phyloP scores from a whole-genome alignment of 2,113 vertebrate genomes.

The Hirundichthys speculiger region DNA sequence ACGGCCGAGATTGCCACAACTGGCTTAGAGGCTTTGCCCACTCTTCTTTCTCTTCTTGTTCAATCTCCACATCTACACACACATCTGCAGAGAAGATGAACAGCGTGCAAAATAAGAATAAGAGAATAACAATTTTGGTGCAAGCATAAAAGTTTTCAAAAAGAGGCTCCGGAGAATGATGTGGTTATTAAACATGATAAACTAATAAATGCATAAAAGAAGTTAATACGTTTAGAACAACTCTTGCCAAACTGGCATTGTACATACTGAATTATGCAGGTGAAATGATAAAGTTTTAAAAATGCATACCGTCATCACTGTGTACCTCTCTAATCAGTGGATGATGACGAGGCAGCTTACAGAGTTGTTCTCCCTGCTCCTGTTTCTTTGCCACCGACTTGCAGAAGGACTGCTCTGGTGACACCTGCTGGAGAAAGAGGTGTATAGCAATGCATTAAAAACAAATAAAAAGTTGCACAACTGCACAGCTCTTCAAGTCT shows the following conservation, averaged over 20 bases:
- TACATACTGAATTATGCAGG: neutral
- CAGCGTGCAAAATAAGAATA: too few relatives aligned
- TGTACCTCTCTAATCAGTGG: conserved; percentile 89
- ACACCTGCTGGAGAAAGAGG: conserved; percentile 75
- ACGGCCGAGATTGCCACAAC: conserved; percentile 91
- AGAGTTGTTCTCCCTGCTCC: conserved; percentile 81
- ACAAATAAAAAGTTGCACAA: too few relatives aligned
- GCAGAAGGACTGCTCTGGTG: conserved; percentile 84
- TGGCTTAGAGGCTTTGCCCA: conserved; percentile 92
- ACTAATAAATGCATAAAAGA: neutral
- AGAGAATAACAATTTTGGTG: neutral
- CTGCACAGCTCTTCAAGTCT: neutral
- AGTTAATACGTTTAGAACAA: too few relatives aligned
- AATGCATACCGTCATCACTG: conserved; percentile 88
- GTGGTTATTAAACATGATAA: too few relatives aligned
- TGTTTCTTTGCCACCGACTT: conserved; percentile 89
- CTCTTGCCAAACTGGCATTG: neutral
- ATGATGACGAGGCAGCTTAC: conserved; percentile 91
- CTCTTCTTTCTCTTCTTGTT: conserved; percentile 81
- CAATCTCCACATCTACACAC: conserved; percentile 80
- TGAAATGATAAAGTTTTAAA: neutral
- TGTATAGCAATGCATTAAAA: conserved; percentile 14
- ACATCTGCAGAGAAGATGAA: conserved; percentile 69
- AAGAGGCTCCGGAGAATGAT: neutral
- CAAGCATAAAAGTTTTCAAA: neutral